Percentiles rank a stretch among this genome's conserved stretches.
Conservation (phyloP, 1,140 invertebrate genomes). For the Hycleus phaleratus region DNA sequence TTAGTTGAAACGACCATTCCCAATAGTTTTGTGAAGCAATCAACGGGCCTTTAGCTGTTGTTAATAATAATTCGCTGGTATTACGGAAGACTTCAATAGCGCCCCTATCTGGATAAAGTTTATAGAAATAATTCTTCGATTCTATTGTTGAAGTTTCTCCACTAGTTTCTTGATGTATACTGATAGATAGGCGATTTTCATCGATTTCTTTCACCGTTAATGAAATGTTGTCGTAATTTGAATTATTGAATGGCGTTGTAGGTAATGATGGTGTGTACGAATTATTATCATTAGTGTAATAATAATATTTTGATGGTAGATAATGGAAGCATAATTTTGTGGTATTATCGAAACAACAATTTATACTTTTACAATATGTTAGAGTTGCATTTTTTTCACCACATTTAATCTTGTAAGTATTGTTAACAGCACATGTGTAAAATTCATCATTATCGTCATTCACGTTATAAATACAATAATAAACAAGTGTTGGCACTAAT, state of each 20-base stretch:
- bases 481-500: constrained; percentile 13
- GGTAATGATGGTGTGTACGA: neutral
- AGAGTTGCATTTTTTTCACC: constrained; percentile 20
- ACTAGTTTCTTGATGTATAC: constrained; percentile 9
- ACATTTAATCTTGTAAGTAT: constrained; percentile 27
- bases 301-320: constrained; percentile 29
- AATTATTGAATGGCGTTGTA: constrained; percentile 7
- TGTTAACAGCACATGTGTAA: constrained; percentile 22
- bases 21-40: constrained; percentile 41
- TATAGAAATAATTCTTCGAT: constrained; percentile 11
- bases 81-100: constrained; percentile 19
- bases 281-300: constrained; percentile 4
- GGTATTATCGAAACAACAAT: constrained; percentile 30
- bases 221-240: neutral
- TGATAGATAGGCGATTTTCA: constrained; percentile 9
- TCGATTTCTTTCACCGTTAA: constrained; percentile 8
- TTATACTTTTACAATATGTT: constrained; percentile 19
- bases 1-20: constrained; percentile 41
- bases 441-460: neutral
- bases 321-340: constrained; percentile 29
- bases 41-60: constrained; percentile 38
- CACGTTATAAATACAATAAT: constrained; percentile 16
- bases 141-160: neutral
- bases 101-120: constrained; percentile 4
- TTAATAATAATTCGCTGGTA: constrained; percentile 28